Evolutionary conservation across 2,888 invertebrate species (phyloP), one percentile per base, ranked within the genome.

Genomic region (Orthonevra nobilis): DNA sequence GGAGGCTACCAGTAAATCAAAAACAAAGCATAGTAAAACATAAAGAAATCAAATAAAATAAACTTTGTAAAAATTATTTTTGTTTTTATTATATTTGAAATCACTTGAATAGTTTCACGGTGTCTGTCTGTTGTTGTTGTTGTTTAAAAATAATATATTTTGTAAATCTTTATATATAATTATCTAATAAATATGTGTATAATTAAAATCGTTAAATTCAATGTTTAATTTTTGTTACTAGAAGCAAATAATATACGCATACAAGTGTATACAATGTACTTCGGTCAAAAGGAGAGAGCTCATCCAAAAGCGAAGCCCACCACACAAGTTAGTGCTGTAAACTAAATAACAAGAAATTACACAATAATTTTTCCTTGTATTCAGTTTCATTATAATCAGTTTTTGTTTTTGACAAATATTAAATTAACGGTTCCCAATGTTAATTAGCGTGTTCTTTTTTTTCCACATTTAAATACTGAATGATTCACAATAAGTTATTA

Each of bases 91-190:
- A 42, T 75, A 69, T 64, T 52, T 60, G 19, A 52, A 70, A 77
- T 77, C 63, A 70, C 70, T 77, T 77, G 50, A 64, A 74, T 70
- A 26, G 44, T 75, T 63, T 60, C 40, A 58, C 50, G 50, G 52
- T 44, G 15, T 52, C n/a, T n/a, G n/a, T n/a, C n/a, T n/a, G n/a
- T n/a, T n/a, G n/a, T 63, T 56, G 54, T 69, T 60, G 48, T 60
- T 46, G 36, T 42, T 58, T 42, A 20, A 14, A 26, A n/a, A n/a
- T n/a, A n/a, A n/a, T n/a, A n/a, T n/a, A n/a, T 50, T 20, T 10
- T 36, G 3, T 15, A 9, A 26, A 14, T 58, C 30, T 30, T 36
- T 28, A 20, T 28, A 12, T 30, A 70, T 44, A 36, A 44, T 58
- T 52, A 28, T 52, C 14, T 17, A 38, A 15, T 60, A 26, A 69